These are phyloP conservation scores for Dunckerocampus dactyliophorus DNA, from an alignment of 2,113 vertebrate genomes.

Conservation along the genomic window DNA sequence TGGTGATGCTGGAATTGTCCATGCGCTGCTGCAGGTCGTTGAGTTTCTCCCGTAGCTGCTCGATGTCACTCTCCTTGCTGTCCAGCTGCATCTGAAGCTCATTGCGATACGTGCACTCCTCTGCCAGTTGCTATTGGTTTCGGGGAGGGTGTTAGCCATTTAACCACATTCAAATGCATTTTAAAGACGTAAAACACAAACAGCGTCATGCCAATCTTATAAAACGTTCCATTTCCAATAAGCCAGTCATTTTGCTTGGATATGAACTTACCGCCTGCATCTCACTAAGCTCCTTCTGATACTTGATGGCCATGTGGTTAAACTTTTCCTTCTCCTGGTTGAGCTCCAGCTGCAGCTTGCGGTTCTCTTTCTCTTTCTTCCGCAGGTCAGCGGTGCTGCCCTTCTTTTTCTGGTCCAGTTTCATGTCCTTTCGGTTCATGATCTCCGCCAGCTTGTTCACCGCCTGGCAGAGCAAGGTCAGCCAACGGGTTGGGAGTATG, in stretches of 20 bases:
- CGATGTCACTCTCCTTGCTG: conserved; percentile 98
- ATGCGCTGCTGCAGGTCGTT: conserved; percentile 87
- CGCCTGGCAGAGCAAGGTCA: conserved; percentile 71
- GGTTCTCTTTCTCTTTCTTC: conserved; percentile 98
- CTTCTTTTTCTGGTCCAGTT: conserved; percentile 92
- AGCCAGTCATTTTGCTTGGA: too few species aligned
- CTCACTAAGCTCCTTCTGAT: conserved; percentile 91
- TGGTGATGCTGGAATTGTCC: conserved; percentile 91
- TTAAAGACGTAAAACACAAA: background rate
- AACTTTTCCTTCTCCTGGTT: conserved; percentile 99
- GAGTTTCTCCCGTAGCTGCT: conserved; percentile 90
- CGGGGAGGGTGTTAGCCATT: background rate
- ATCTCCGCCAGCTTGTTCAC: conserved; percentile 99
- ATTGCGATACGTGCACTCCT: conserved; percentile 87
- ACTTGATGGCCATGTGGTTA: conserved; percentile 94
- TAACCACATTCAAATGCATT: too few species aligned
- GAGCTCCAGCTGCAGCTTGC: conserved; percentile 93
- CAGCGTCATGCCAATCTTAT: too few species aligned
- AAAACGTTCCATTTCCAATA: too few species aligned
- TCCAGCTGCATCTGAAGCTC: conserved; percentile 98
- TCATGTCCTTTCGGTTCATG: conserved; percentile 99
- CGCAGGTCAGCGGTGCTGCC: conserved; percentile 92
- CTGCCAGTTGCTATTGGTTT: conserved; percentile 83
- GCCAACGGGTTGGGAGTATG: background rate
- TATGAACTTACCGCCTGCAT: conserved; percentile 86